Evolutionary conservation across 2,113 vertebrate species (phyloP).

Genomic region (Tupaia chinensis): DNA sequence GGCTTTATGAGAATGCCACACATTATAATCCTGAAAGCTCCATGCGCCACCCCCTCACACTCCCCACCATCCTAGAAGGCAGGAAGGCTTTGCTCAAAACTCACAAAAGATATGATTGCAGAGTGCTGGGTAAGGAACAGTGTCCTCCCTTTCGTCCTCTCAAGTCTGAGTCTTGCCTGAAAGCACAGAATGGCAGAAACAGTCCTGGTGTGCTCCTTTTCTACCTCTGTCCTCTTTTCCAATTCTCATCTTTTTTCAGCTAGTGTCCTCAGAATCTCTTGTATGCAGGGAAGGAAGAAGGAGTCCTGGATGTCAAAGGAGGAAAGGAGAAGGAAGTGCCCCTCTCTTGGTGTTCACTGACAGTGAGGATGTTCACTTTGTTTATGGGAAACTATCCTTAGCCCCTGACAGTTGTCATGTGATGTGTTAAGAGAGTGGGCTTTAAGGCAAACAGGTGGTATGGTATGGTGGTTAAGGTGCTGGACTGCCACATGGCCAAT

Average conservation of each 20-base stretch:
- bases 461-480: too few species aligned
- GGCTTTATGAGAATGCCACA: constrained; percentile 61
- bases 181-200: not conserved
- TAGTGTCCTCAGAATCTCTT: not conserved
- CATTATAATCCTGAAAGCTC: not conserved
- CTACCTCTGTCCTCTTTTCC: not conserved
- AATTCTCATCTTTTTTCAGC: not conserved
- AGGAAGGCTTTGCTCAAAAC: not conserved
- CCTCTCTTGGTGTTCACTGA: not conserved
- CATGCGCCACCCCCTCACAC: too few species aligned
- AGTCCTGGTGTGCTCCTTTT: not conserved
- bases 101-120: not conserved
- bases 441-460: not conserved
- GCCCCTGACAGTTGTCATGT: not conserved
- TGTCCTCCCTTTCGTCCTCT: not conserved
- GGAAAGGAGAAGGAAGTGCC: not conserved
- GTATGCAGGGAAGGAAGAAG: not conserved
- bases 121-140: rapidly evolving
- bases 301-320: not conserved
- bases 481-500: too few species aligned
- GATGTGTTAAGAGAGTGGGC: not conserved
- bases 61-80: not conserved
- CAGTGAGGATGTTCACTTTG: rapidly evolving
- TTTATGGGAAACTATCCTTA: not conserved
- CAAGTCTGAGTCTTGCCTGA: not conserved